A percentile compares a stretch with the other conserved stretches of the same genome.
These are phyloP conservation scores for Paedocypris micromegethes DNA, from an alignment of 2,797 vertebrate species.

Conservation along the genomic window DNA sequence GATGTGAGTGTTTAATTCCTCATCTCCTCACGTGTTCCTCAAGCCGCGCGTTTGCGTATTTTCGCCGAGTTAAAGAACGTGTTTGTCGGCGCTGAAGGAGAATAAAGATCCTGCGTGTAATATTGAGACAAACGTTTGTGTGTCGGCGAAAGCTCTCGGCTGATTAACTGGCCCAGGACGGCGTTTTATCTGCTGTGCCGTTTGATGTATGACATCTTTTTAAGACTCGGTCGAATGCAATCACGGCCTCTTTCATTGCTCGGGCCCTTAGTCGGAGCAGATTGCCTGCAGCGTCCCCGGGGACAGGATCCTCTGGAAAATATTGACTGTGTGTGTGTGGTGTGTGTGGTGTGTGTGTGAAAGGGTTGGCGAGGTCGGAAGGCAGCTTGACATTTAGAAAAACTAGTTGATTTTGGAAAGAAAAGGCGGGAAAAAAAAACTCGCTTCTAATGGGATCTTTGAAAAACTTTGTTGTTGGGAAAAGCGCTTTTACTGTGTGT, in stretches of 20 bases:
- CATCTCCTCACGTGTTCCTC: too few relatives aligned
- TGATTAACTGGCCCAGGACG: slow-evolving; percentile 72
- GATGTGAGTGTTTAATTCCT: too few relatives aligned
- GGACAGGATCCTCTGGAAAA: slow-evolving; percentile 72
- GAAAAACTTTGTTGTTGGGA: too few relatives aligned
- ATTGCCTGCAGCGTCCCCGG: slow-evolving; percentile 66
- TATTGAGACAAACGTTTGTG: slow-evolving; percentile 69
- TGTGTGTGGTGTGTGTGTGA: slow-evolving; percentile 30
- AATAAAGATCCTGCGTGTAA: slow-evolving; percentile 55
- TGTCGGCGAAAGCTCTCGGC: slow-evolving; percentile 66
- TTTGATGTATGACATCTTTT: slow-evolving; percentile 77
- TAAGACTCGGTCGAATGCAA: slow-evolving; percentile 72
- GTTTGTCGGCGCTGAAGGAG: not conserved
- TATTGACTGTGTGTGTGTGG: slow-evolving; percentile 63
- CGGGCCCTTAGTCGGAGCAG: slow-evolving; percentile 49
- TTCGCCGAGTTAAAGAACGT: slow-evolving; percentile 49
- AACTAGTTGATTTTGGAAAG: not conserved
- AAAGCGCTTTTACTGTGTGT: too few relatives aligned
- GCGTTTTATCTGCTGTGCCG: slow-evolving; percentile 71
- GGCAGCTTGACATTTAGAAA: slow-evolving; percentile 11
- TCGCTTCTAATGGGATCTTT: too few relatives aligned
- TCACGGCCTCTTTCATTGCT: slow-evolving; percentile 70
- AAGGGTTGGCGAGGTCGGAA: not conserved
- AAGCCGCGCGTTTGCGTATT: slow-evolving; percentile 16
- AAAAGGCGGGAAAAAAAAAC: not conserved